Percentiles rank a stretch among this genome's conserved stretches.
phyloP scores from a whole-genome alignment of 2,797 vertebrate species.

The Xerus rutilus region DNA sequence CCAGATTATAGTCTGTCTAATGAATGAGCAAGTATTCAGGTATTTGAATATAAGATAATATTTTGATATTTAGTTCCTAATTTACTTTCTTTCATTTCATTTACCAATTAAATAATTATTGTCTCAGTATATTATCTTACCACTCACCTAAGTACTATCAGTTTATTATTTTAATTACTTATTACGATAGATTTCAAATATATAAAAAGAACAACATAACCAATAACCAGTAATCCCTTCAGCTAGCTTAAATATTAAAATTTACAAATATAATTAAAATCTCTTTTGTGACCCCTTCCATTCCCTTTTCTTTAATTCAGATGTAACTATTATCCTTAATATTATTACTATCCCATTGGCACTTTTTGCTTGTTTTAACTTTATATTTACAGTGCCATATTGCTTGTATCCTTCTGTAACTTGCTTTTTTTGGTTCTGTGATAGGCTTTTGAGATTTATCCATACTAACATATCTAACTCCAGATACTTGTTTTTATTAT shows the following conservation, averaged over 20 bases:
- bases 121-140: neutral
- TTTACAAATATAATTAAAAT: neutral
- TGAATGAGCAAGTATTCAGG: neutral
- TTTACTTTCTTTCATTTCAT: slow-evolving; percentile 42
- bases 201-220: neutral
- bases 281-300: neutral
- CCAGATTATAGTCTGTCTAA: neutral
- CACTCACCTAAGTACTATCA: neutral
- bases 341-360: neutral
- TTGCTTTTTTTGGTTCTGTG: slow-evolving; percentile 22
- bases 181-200: neutral
- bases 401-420: neutral
- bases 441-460: slow-evolving; percentile 4
- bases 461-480: neutral
- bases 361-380: neutral
- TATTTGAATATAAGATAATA: neutral
- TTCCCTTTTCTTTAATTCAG: neutral
- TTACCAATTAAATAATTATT: neutral
- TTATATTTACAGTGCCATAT: neutral
- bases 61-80: slow-evolving; percentile 38
- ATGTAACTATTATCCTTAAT: neutral
- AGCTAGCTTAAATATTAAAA: slow-evolving; percentile 22
- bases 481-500: neutral
- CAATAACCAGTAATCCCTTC: neutral
- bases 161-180: slow-evolving; percentile 57